Percentiles rank a stretch among this genome's conserved stretches.
phyloP scores from a whole-genome alignment of 2,888 invertebrate species.

The Chrysolina oricalcia region DNA sequence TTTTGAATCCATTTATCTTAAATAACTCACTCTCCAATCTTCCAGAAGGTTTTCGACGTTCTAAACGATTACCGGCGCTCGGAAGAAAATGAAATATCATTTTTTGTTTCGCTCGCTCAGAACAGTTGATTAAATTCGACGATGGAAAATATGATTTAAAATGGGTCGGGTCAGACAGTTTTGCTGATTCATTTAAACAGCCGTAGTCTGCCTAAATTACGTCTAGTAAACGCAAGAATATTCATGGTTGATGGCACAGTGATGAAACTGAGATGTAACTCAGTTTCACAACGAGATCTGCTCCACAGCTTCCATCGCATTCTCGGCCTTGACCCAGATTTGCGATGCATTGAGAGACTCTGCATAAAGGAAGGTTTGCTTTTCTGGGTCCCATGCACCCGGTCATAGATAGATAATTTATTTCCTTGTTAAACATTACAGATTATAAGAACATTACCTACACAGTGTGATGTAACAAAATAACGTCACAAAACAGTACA shows the following conservation, averaged over 20 bases:
- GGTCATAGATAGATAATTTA: too few relatives aligned
- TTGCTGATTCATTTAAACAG: background rate
- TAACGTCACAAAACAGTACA: too few relatives aligned
- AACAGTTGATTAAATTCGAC: slow-evolving; percentile 10
- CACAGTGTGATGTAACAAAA: too few relatives aligned
- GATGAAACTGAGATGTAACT: background rate
- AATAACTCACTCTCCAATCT: background rate
- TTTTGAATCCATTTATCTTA: slow-evolving; percentile 1
- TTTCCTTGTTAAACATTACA: too few relatives aligned
- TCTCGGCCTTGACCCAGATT: too few relatives aligned
- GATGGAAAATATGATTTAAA: slow-evolving; percentile 6
- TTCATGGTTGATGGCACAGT: background rate
- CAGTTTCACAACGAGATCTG: background rate
- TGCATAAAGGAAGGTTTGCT: too few relatives aligned
- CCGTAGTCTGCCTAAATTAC: background rate
- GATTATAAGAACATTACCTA: too few relatives aligned
- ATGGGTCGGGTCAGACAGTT: background rate
- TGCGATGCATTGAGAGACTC: too few relatives aligned
- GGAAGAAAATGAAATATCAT: slow-evolving; percentile 3
- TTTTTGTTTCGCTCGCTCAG: slow-evolving; percentile 10
- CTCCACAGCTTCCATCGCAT: too few relatives aligned
- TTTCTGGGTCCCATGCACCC: too few relatives aligned
- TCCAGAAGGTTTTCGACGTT: background rate
- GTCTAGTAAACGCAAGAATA: background rate
- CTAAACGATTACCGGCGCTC: background rate